Evolutionary conservation across 37 sponge, comb jelly and placozoan species (phyloP).

Genomic region (Halichondria panicea): DNA sequence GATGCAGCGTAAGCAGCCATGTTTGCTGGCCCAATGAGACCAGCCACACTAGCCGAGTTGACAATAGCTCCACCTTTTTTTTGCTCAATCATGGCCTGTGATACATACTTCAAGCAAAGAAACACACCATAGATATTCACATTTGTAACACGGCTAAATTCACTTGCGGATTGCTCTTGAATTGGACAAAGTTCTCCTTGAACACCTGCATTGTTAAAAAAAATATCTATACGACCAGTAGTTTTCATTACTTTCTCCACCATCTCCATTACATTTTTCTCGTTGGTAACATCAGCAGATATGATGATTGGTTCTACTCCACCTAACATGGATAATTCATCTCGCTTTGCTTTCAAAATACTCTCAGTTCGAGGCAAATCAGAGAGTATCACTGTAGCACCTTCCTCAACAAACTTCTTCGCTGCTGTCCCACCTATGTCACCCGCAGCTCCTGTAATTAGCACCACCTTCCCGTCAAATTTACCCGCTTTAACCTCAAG

Average conservation of each 20-base stretch:
- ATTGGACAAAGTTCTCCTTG: constrained; percentile 69
- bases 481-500: neutral
- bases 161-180: constrained; percentile 42
- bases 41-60: constrained; percentile 88
- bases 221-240: constrained; percentile 47
- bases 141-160: constrained; percentile 38
- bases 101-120: constrained; percentile 62
- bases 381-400: constrained; percentile 64
- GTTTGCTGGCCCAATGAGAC: constrained; percentile 68
- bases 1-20: constrained; percentile 90
- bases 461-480: constrained; percentile 45
- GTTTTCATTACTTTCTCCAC: constrained; percentile 23
- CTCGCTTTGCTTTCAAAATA: constrained; percentile 23
- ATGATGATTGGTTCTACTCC: constrained; percentile 5
- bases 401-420: constrained; percentile 52
- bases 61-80: constrained; percentile 74
- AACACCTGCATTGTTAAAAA: constrained; percentile 89
- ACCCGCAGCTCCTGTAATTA: constrained; percentile 90
- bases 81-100: constrained; percentile 57
- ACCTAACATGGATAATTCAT: constrained; percentile 23
- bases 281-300: constrained; percentile 58
- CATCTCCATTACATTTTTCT: constrained; percentile 55
- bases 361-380: constrained; percentile 50
- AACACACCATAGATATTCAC: constrained; percentile 80
- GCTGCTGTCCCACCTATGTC: constrained; percentile 83